phyloP scores from a whole-genome alignment of 2,113 vertebrate species.

The Zingel zingel region DNA sequence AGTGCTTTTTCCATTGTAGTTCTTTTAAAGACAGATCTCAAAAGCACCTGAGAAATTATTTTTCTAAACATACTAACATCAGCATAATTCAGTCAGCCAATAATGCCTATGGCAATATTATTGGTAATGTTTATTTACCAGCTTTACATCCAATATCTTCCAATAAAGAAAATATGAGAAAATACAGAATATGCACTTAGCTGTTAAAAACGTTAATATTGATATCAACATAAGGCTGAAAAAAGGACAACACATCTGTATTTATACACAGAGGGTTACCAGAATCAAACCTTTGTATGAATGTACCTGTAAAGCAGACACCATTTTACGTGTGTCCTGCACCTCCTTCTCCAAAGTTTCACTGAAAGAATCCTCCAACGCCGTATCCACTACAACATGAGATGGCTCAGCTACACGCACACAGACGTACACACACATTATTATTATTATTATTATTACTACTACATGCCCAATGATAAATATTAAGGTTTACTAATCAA shows the following conservation, averaged over 20 bases:
- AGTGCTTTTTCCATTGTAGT: neutral
- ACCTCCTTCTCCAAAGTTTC: constrained; percentile 95
- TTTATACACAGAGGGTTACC: neutral
- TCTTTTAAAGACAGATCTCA: neutral
- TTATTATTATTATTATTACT: neutral
- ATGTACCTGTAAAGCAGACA: constrained; percentile 88
- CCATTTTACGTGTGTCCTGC: constrained; percentile 95
- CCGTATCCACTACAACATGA: constrained; percentile 23
- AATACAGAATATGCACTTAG: neutral
- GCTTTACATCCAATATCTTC: too few species aligned
- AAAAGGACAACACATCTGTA: neutral
- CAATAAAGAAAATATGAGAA: neutral
- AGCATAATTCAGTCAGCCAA: neutral
- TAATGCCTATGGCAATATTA: neutral
- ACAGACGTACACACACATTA: constrained; percentile 16
- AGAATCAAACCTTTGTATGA: neutral
- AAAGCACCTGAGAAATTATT: neutral
- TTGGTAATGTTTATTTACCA: neutral
- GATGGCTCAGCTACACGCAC: constrained; percentile 40
- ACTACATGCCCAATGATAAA: neutral
- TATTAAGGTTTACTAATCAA: neutral
- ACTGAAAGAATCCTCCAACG: constrained; percentile 90
- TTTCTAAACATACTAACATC: neutral
- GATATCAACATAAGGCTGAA: neutral
- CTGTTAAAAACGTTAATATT: neutral